Conservation (phyloP, 2,888 invertebrate species). For the Steromphala cineraria region DNA sequence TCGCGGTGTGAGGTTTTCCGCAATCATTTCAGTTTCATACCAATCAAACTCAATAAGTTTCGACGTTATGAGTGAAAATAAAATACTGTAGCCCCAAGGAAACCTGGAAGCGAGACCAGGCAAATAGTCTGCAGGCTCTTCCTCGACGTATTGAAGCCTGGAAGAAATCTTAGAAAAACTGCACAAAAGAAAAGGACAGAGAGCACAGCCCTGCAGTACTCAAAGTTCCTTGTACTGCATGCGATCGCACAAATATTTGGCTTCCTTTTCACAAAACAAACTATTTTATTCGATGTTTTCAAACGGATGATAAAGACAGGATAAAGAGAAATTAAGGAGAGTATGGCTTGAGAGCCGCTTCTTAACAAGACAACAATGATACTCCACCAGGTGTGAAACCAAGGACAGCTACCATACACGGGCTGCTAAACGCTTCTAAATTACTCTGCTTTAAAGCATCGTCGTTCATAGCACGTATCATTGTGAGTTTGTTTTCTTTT, state of each 20-base stretch:
- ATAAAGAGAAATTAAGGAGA: constrained; percentile 20
- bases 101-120: not conserved
- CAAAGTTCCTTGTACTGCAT: not conserved
- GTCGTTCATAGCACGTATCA: not conserved
- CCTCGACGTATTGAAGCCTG: not conserved
- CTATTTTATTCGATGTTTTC: constrained; percentile 22
- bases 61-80: constrained; percentile 3
- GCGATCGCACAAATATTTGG: constrained; percentile 16
- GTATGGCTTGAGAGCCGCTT: not conserved
- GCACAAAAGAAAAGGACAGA: constrained; percentile 3
- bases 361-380: not conserved
- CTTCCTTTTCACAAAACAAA: constrained; percentile 25
- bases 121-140: not conserved
- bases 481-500: constrained; percentile 26
- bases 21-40: too few relatives aligned
- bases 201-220: not conserved
- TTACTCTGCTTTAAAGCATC: constrained; percentile 1
- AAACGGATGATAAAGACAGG: not conserved
- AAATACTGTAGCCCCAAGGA: not conserved
- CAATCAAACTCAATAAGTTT: not conserved
- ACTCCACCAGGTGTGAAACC: constrained; percentile 9
- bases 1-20: too few relatives aligned
- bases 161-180: not conserved
- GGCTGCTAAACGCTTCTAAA: constrained; percentile 20
- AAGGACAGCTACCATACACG: not conserved